Base-by-base conservation (phyloP, 2,113 vertebrate genomes). In the Engystomops pustulosus region DNA sequence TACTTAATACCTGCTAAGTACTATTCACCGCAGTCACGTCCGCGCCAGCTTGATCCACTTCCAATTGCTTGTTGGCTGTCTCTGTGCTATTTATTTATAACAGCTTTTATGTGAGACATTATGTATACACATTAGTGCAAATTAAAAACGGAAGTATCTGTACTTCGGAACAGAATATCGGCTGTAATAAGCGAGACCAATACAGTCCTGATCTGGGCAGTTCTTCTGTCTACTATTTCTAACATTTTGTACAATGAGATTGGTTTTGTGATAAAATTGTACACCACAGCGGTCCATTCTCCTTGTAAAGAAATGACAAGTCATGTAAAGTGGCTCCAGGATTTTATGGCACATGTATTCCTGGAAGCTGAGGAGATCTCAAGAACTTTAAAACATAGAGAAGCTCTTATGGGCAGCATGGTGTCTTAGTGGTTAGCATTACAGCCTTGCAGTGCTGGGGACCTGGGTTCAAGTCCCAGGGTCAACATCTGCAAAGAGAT, bases 1-100 rank as follows among this genome's bases (percentile, higher is more conserved):
- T 68, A 77, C 72, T 84, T 84, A 84, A 84, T 77, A 77, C 82
- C 82, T 84, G 81, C 71, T 76, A 84, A 77, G 82, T 78, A 84
- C 60, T 69, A 67, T 77, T 77, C 82, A 84, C 82, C 60, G 25
- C 27, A 38, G 72, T 77, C 74, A 77, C 41, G 47, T 78, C 72
- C 32, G n/a, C 34, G 82, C 82, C 82, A 84, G 47, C 55, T 51
- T 77, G 72, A 75, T 77, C 45, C 72, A 68, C 72, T 68, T 84
- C 45, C 72, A 78, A 30, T 77, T 77, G 25, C 60, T 78, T 67
- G 60, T 51, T 84, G 81, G 51, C 69, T 62, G 74, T 80, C 79
- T 69, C 17, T 72, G 34, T 60, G 75, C 75, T 72, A 58, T 72
- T 81, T 77, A 76, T 84, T 76, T 51, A 25, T 77, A 84, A 84